Conservation (phyloP, 2,113 vertebrate species). For the Motacilla alba region DNA sequence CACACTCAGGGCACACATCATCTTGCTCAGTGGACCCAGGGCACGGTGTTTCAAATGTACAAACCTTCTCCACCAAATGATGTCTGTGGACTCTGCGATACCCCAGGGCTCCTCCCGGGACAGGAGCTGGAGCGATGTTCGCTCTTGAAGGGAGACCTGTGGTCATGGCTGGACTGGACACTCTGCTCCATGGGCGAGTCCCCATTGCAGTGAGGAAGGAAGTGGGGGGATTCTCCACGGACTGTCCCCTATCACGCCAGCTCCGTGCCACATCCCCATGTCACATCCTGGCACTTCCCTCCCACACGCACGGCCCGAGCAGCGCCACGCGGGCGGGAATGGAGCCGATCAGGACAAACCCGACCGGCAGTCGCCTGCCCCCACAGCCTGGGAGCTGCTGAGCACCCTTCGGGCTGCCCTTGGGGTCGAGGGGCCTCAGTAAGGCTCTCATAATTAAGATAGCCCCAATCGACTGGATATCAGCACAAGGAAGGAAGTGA, state of each 20-base stretch:
- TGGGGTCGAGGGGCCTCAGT: background rate
- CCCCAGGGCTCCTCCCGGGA: background rate
- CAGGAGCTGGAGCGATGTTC: background rate
- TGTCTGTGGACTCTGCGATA: background rate
- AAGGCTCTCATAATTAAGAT: background rate
- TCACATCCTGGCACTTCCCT: rapidly evolving
- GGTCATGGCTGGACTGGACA: rapidly evolving
- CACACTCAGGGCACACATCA: background rate
- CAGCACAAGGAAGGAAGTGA: background rate
- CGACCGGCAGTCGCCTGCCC: background rate
- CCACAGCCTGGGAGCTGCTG: rapidly evolving
- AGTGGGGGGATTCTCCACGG: rapidly evolving
- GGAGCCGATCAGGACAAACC: background rate
- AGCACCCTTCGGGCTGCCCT: background rate
- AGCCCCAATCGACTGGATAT: background rate
- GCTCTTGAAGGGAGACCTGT: background rate
- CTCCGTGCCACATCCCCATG: rapidly evolving
- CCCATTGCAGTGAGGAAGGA: background rate
- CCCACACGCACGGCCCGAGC: background rate
- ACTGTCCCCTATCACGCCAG: rapidly evolving
- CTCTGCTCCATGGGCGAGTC: background rate
- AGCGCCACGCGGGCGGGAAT: background rate
- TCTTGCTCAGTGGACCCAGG: rapidly evolving
- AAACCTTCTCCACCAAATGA: background rate
- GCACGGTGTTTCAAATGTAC: background rate